Percentiles rank a stretch among this genome's conserved stretches.
These are phyloP conservation scores for Rhinolophus ferrumequinum DNA, from an alignment of 2,113 vertebrate genomes.

Conservation along the genomic window DNA sequence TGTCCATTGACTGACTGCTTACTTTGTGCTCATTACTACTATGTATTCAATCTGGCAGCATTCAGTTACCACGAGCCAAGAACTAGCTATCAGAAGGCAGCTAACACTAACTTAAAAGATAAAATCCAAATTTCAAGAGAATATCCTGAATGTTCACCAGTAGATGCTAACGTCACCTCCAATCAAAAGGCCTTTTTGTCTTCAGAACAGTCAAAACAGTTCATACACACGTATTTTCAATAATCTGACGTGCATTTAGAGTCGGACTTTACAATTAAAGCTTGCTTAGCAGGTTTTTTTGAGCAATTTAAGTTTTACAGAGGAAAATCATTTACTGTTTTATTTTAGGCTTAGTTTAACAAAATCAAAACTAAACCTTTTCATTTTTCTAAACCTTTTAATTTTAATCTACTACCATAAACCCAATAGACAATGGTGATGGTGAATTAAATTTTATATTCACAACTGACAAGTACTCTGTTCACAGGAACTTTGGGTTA, in stretches of 20 bases:
- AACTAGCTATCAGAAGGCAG: not conserved
- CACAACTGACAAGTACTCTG: not conserved
- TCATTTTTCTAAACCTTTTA: not conserved
- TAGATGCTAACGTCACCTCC: not conserved
- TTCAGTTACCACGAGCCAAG: not conserved
- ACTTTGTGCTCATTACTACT: not conserved
- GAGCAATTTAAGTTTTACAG: not conserved
- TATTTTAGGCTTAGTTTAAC: not conserved
- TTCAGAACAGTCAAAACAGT: not conserved
- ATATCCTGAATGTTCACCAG: not conserved
- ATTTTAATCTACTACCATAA: not conserved
- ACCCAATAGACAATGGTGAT: not conserved
- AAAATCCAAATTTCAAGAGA: conserved; percentile 18
- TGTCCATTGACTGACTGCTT: not conserved
- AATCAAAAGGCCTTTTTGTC: not conserved
- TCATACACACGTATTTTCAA: not conserved
- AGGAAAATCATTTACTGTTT: conserved; percentile 27
- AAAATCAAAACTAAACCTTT: conserved; percentile 49
- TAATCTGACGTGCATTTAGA: not conserved
- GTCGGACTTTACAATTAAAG: not conserved
- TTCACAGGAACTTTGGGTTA: not conserved
- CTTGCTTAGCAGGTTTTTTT: not conserved
- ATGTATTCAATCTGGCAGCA: not conserved
- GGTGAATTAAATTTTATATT: not conserved
- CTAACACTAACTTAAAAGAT: not conserved